Conservation (phyloP, 2,888 invertebrate genomes). For the Cremastinae sp. region DNA sequence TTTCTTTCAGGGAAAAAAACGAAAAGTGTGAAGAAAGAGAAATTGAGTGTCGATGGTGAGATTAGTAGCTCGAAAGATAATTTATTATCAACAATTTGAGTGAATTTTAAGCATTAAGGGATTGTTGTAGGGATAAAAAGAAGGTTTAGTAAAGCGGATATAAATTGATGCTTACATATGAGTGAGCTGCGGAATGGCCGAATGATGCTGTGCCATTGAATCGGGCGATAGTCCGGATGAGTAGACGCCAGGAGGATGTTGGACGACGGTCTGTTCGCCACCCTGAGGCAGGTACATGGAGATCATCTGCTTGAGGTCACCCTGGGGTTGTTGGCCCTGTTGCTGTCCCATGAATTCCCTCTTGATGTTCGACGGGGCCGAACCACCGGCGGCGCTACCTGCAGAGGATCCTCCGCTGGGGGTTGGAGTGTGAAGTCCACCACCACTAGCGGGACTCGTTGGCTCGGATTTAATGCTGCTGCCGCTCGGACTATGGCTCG, state of each 20-base stretch:
- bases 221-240: constrained; percentile 86
- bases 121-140: too few relatives aligned
- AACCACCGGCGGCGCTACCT: constrained; percentile 83
- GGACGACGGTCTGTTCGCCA: constrained; percentile 85
- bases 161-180: constrained; percentile 83
- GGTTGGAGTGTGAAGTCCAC: constrained; percentile 81
- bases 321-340: constrained; percentile 82
- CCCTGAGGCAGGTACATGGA: constrained; percentile 88
- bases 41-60: too few relatives aligned
- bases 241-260: constrained; percentile 81
- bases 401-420: constrained; percentile 78
- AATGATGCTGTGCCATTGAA: constrained; percentile 80
- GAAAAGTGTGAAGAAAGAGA: too few relatives aligned
- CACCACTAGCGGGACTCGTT: constrained; percentile 88
- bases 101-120: too few relatives aligned
- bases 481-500: constrained; percentile 92
- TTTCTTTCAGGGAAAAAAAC: not conserved
- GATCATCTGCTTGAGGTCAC: constrained; percentile 87
- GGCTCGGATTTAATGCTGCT: constrained; percentile 95
- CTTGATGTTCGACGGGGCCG: constrained; percentile 77
- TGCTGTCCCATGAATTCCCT: constrained; percentile 79
- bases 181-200: constrained; percentile 81
- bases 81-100: too few relatives aligned
- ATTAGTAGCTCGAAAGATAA: too few relatives aligned
- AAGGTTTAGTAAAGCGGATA: not conserved